A percentile compares a stretch with the other conserved stretches of the same genome.
Conservation (phyloP, 92 coral and sea anemone genomes). For the Zoanthus sansibaricus region DNA sequence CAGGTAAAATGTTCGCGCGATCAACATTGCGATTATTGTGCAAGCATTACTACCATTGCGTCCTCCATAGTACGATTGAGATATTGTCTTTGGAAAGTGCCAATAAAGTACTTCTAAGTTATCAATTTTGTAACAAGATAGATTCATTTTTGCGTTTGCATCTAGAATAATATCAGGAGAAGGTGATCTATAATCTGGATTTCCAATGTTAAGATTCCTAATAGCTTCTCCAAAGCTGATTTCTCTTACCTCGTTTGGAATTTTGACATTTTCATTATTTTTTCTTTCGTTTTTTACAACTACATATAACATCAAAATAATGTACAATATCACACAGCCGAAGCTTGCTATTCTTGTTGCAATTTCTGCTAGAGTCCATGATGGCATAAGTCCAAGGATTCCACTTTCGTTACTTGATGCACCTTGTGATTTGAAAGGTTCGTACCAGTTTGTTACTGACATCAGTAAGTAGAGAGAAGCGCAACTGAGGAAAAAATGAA, state of each 20-base stretch:
- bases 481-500: constrained; percentile 47
- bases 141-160: constrained; percentile 5
- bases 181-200: constrained; percentile 35
- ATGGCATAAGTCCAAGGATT: constrained; percentile 34
- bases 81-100: constrained; percentile 62
- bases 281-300: constrained; percentile 16
- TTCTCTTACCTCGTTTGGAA: background rate
- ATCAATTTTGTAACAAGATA: constrained; percentile 36
- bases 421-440: constrained; percentile 38
- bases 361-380: constrained; percentile 60
- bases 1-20: constrained; percentile 52
- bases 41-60: constrained; percentile 67
- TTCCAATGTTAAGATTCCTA: constrained; percentile 23
- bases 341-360: constrained; percentile 42
- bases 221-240: constrained; percentile 35
- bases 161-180: constrained; percentile 34
- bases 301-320: constrained; percentile 51
- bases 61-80: constrained; percentile 62
- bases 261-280: background rate
- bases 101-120: constrained; percentile 43
- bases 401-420: background rate
- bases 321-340: constrained; percentile 47
- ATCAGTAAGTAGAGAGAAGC: constrained; percentile 57
- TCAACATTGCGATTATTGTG: constrained; percentile 61
- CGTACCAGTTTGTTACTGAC: constrained; percentile 64